These are phyloP conservation scores for Malacosoma neustria DNA, from an alignment of 2,888 invertebrate species.

Conservation along the genomic window DNA sequence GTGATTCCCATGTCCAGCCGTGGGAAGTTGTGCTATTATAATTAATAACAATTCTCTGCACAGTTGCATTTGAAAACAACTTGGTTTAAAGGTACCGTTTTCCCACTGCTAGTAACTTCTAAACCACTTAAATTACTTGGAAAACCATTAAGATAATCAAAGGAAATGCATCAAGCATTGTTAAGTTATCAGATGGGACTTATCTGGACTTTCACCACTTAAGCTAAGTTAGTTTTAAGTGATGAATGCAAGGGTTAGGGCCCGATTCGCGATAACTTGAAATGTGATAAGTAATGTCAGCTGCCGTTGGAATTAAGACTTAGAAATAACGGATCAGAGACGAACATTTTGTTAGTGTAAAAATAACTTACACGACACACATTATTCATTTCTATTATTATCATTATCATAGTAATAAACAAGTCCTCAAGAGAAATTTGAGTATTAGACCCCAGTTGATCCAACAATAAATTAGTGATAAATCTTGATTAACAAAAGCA, in stretches of 20 bases:
- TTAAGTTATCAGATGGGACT: slow-evolving; percentile 4
- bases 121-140: slow-evolving; percentile 8
- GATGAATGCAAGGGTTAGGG: background rate
- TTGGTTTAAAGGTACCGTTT: too few species aligned
- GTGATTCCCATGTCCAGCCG: too few species aligned
- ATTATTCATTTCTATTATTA: too few species aligned
- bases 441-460: too few species aligned
- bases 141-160: slow-evolving; percentile 1
- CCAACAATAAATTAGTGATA: too few species aligned
- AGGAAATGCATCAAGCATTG: slow-evolving; percentile 9
- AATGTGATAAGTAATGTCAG: background rate
- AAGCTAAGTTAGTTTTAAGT: slow-evolving; percentile 6
- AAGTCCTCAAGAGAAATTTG: too few species aligned
- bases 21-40: too few species aligned
- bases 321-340: background rate
- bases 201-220: slow-evolving; percentile 2
- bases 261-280: background rate
- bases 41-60: too few species aligned
- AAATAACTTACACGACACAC: background rate
- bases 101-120: background rate
- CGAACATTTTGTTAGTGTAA: background rate
- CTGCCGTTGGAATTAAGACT: background rate
- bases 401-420: too few species aligned
- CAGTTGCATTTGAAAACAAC: too few species aligned
- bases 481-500: too few species aligned